These are phyloP conservation scores for Myodes glareolus DNA, from an alignment of 2,113 vertebrate genomes.

Conservation along the genomic window DNA sequence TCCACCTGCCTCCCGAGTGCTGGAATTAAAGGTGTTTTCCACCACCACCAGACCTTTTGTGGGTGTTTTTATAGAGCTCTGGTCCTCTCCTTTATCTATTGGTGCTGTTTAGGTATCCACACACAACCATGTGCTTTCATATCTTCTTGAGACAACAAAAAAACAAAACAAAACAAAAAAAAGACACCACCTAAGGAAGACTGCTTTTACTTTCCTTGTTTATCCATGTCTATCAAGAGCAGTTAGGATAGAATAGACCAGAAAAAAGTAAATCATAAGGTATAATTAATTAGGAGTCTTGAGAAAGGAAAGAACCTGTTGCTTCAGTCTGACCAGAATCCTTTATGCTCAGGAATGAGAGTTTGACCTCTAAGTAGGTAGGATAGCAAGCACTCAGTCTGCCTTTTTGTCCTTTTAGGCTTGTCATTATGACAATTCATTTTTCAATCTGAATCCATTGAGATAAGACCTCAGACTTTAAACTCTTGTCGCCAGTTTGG, in stretches of 20 bases:
- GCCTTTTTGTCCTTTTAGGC: too few relatives aligned
- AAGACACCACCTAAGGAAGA: not conserved
- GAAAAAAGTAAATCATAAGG: not conserved
- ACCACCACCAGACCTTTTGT: not conserved
- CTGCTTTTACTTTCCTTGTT: not conserved
- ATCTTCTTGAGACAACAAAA: not conserved
- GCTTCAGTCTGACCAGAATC: too few relatives aligned
- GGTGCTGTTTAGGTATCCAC: not conserved
- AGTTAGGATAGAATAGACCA: not conserved
- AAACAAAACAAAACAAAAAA: not conserved
- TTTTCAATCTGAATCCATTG: too few relatives aligned
- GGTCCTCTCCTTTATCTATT: not conserved
- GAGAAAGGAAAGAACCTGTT: not conserved
- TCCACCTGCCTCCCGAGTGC: not conserved
- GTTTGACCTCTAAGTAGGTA: too few relatives aligned
- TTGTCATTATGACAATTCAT: too few relatives aligned
- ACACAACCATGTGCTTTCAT: too few relatives aligned
- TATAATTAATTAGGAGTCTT: not conserved
- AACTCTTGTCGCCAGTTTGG: too few relatives aligned
- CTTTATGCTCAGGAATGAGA: too few relatives aligned
- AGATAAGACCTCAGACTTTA: too few relatives aligned
- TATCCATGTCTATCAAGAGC: not conserved
- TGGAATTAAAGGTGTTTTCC: not conserved
- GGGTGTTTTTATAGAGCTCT: too few relatives aligned
- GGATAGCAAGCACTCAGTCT: too few relatives aligned